phyloP scores from a whole-genome alignment of 1,140 invertebrate genomes.

The Hyles euphorbiae region DNA sequence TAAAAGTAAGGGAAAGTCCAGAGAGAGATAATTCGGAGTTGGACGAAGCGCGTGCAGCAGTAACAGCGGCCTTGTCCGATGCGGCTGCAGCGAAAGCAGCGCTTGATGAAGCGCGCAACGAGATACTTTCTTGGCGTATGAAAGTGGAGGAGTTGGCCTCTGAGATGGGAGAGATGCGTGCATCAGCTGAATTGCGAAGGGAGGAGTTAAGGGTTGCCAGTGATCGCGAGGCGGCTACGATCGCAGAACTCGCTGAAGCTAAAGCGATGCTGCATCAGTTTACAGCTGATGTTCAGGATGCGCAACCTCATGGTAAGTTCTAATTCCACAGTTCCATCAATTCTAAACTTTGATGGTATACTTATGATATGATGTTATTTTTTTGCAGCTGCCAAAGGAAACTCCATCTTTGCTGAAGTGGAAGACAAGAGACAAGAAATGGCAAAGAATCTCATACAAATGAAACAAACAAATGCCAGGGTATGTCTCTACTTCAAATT shows the following conservation, averaged over 20 bases:
- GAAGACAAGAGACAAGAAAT: slow-evolving; percentile 74
- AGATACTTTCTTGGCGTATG: slow-evolving; percentile 45
- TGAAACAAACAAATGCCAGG: slow-evolving; percentile 70
- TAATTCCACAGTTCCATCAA: not conserved
- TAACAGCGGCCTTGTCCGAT: slow-evolving; percentile 37
- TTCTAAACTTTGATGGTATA: no score
- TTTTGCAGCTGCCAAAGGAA: slow-evolving; percentile 69
- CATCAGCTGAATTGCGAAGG: slow-evolving; percentile 40
- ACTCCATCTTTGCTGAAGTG: slow-evolving; percentile 73
- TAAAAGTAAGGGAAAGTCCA: slow-evolving; percentile 37
- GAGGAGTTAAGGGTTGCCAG: slow-evolving; percentile 46
- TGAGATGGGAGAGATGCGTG: slow-evolving; percentile 50
- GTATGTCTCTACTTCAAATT: slow-evolving; percentile 30
- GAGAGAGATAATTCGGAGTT: slow-evolving; percentile 51
- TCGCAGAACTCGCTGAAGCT: slow-evolving; percentile 53
- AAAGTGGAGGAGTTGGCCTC: slow-evolving; percentile 51
- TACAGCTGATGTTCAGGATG: slow-evolving; percentile 39
- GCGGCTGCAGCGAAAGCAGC: slow-evolving; percentile 37
- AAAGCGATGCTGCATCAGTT: slow-evolving; percentile 48
- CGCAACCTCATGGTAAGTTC: slow-evolving; percentile 55
- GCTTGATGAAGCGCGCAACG: slow-evolving; percentile 43
- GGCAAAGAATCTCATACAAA: slow-evolving; percentile 67
- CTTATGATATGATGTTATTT: not conserved
- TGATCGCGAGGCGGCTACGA: slow-evolving; percentile 46
- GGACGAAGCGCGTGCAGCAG: slow-evolving; percentile 44